Base-by-base conservation (phyloP, 1,140 invertebrate genomes). In the Acromyrmex heyeri region DNA sequence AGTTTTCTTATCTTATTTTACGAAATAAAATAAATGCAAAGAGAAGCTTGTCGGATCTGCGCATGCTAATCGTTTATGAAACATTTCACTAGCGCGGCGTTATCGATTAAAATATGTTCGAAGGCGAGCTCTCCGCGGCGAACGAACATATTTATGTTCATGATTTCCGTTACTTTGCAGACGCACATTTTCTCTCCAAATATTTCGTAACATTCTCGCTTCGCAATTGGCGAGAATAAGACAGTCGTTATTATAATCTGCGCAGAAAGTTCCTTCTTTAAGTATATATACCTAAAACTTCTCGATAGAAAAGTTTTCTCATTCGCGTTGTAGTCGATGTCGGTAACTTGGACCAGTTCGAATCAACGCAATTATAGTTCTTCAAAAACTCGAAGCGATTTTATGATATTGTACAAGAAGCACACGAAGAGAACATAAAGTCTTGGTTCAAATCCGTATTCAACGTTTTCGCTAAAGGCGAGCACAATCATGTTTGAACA, bases 101-200 rank as follows among this genome's bases (percentile, higher is more conserved):
- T 83, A 83, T 83, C 69, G 79, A 83, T 82, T 82, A 59, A 82
- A 82, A 61, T 73, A 73, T 73, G 18, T 18, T 59, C 10, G 55
- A 72, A 82, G 55, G 24, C 79, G 24, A 61, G 69, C 34, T 48
- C 24, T 30, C 67, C 10, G 27, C 8, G 10, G 53, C 53, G 53
- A 72, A 10, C 34, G 53, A 72, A 16, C 24, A 21, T 81, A 82
- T 82, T 82, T 82, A 82, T 55, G 67, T 61, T n/a, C 53, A 24
- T 73, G 57, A 82, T 61, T 82, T 82, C 67, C 67, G 38, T 34
- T 21, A n/a, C 24, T 72, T 73, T 61, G 18, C 78, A 59, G 44
- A 82, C 16, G 10, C 50, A 57, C 50, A 57, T 82, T 73, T 82
- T 73, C 38, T 82, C 55, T 82, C 6, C 16, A 82, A 73, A 59